Conservation (phyloP, 2,888 invertebrate species). For the Phragmatobia fuliginosa region DNA sequence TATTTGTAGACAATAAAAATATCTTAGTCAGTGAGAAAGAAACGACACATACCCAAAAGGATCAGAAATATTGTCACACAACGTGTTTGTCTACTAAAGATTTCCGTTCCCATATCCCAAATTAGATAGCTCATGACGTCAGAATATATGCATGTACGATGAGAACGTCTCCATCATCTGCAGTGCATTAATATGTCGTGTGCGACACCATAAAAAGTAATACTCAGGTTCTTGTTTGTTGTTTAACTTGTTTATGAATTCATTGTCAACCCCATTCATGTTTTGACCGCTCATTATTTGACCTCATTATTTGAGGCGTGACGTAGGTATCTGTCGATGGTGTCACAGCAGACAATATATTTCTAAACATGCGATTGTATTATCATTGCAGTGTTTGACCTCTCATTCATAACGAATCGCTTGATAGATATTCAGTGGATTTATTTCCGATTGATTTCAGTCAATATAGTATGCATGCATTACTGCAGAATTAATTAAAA, state of each 20-base stretch:
- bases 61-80: conserved; percentile 35
- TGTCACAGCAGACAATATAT: conserved; percentile 30
- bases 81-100: conserved; percentile 24
- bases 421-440: neutral
- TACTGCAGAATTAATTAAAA: conserved; percentile 16
- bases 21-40: conserved; percentile 14
- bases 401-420: conserved; percentile 6
- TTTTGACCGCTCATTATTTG: conserved; percentile 11
- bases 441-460: neutral
- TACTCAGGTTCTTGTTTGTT: conserved; percentile 24
- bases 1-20: conserved; percentile 29
- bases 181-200: conserved; percentile 35
- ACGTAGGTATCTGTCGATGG: conserved; percentile 35
- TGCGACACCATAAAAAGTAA: conserved; percentile 38
- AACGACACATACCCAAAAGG: conserved; percentile 24
- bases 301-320: conserved; percentile 32
- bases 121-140: conserved; percentile 27
- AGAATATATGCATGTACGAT: conserved; percentile 5
- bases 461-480: conserved; percentile 10
- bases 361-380: conserved; percentile 5
- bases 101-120: conserved; percentile 33
- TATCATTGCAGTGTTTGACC: conserved; percentile 17
- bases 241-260: conserved; percentile 27
- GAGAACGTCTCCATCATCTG: conserved; percentile 35
- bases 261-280: conserved; percentile 51